Evolutionary conservation across 2,797 vertebrate species (phyloP).

Genomic region (Philypnodon macrostomus): DNA sequence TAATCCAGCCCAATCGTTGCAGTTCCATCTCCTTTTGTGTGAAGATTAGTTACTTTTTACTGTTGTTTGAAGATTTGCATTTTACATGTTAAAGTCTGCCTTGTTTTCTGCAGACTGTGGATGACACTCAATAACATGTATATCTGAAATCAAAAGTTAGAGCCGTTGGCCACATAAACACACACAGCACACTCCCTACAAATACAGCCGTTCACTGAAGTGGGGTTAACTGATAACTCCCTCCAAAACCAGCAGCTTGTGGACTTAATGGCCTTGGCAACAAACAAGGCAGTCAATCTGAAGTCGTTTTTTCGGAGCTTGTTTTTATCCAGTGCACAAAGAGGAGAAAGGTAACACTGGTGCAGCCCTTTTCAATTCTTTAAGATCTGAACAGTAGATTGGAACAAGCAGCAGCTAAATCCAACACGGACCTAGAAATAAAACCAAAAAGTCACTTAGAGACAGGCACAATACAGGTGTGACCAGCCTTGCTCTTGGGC

Average conservation of each 20-base stretch:
- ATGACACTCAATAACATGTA: no score
- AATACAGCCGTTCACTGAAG: conserved; percentile 44
- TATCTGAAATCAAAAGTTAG: no score
- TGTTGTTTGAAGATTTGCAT: no score
- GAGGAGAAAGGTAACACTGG: conserved; percentile 3
- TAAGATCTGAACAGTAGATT: conserved; percentile 12
- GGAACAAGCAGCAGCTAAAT: conserved; percentile 12
- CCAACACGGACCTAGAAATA: conserved; percentile 27
- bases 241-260: conserved; percentile 50
- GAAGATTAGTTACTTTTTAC: no score
- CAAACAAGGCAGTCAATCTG: conserved; percentile 49
- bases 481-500: conserved; percentile 19
- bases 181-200: conserved; percentile 37
- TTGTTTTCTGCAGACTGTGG: no score
- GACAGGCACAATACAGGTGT: conserved; percentile 23
- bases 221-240: conserved; percentile 55
- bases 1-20: no score
- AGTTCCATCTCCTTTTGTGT: no score
- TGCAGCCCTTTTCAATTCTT: conserved; percentile 1
- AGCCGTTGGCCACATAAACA: conserved; percentile 57
- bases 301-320: conserved; percentile 22
- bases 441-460: conserved; percentile 10
- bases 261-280: conserved; percentile 49
- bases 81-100: no score
- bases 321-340: conserved; percentile 22